Base-by-base conservation (phyloP, 2,113 vertebrate genomes). In the Actinemys pallida region DNA sequence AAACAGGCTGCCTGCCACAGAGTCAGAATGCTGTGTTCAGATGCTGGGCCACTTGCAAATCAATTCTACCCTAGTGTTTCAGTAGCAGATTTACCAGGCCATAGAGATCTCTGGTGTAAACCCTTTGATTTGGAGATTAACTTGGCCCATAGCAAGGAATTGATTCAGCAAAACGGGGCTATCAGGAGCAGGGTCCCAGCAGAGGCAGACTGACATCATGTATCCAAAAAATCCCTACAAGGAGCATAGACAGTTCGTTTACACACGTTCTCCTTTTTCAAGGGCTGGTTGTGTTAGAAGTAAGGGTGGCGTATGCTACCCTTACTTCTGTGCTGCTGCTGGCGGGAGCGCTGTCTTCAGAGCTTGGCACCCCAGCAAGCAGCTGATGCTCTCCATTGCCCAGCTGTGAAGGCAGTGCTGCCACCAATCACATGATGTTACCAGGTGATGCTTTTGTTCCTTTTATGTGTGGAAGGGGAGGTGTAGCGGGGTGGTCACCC, bases 61-160 rank as follows among this genome's bases (percentile, higher is more conserved):
- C 27, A 87, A 94, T 5, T 53, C 49, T 47, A 39, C 42, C 56
- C 52, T 20, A 0, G 29, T 1, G 93, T 81, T 90, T 8, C 0
- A 0, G 83, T 84, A 95, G 85, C 94, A 94, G 96, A 94, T 94
- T 97, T 94, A 95, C 92, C 92, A 17, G 92, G 86, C 93, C 93
- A 62, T 42, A 90, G 47, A 39, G 84, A 88, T 86, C 80, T 56
- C 88, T 0, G 0, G 84, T 88, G 93, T 97, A 96, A 97, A 97
- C 95, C 90, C 94, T 89, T 93, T 35, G 54, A 86, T 94, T 96
- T 10, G 17, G 83, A 96, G 95, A 96, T 97, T 95, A 96, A 95
- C 90, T 65, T 69, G 0, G 80, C 10, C 95, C 88, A 12, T 4
- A 0, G 1, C 69, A 8, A 92, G 69, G 84, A 89, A 52, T 45